Evolutionary conservation across 2,797 vertebrate species (phyloP).

Genomic region (Myoxocephalus aenaeus): DNA sequence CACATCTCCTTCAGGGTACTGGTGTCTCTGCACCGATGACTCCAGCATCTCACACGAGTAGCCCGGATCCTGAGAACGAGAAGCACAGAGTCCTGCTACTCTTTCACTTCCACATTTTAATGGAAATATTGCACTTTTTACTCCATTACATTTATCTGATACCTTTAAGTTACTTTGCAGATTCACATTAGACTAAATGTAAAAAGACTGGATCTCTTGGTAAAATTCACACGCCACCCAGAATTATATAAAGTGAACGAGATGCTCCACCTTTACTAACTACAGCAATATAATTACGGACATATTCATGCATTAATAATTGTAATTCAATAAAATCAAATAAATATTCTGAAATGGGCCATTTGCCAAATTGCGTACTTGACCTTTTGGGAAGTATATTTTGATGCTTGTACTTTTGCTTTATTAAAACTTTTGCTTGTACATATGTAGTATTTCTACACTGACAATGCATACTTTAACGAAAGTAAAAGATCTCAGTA

Average conservation of each 20-base stretch:
- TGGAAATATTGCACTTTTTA: not conserved
- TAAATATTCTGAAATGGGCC: too few species aligned
- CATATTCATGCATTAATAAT: not conserved
- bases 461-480: too few species aligned
- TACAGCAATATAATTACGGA: not conserved
- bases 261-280: not conserved
- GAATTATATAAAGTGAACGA: not conserved
- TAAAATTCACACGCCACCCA: not conserved
- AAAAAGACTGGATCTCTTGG: not conserved
- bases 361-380: too few species aligned
- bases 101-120: not conserved
- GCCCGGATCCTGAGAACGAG: slow-evolving; percentile 82
- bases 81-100: not conserved
- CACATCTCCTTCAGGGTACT: slow-evolving; percentile 86
- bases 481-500: not conserved
- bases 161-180: not conserved
- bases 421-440: too few species aligned
- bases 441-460: too few species aligned
- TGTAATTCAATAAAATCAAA: not conserved
- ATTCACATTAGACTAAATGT: not conserved
- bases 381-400: too few species aligned
- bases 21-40: slow-evolving; percentile 82
- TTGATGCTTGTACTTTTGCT: too few species aligned
- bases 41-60: slow-evolving; percentile 91
- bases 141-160: not conserved